Evolutionary conservation across 1,140 invertebrate species (phyloP).

Genomic region (Calosoma granatense): DNA sequence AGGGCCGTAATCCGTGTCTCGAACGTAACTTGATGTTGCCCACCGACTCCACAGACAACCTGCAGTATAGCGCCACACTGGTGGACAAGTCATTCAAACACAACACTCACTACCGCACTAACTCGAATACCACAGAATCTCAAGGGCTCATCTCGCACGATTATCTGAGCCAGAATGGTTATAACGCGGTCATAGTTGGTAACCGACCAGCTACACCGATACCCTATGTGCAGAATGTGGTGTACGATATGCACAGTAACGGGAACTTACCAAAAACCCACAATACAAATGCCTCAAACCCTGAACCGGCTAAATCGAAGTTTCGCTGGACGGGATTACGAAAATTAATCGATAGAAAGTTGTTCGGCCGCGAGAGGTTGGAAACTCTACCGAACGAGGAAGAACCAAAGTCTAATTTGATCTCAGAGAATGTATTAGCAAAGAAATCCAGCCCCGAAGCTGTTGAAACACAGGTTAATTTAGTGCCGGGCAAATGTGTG

Average conservation of each 20-base stretch:
- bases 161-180: conserved; percentile 28
- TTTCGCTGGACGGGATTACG: conserved; percentile 30
- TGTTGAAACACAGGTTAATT: conserved; percentile 44
- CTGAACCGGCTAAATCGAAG: conserved; percentile 21
- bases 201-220: conserved; percentile 38
- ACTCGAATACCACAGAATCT: conserved; percentile 32
- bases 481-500: conserved; percentile 31
- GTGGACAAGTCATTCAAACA: conserved; percentile 62
- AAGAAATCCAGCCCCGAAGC: conserved; percentile 27
- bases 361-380: conserved; percentile 6
- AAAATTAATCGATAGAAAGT: conserved; percentile 27
- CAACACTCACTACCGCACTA: conserved; percentile 31
- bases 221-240: conserved; percentile 66
- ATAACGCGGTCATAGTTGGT: conserved; percentile 27
- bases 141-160: conserved; percentile 42
- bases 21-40: conserved; percentile 68
- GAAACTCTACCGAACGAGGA: conserved; percentile 18
- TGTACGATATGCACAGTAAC: conserved; percentile 35
- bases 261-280: conserved; percentile 39
- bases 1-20: conserved; percentile 81
- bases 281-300: conserved; percentile 30
- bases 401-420: conserved; percentile 35
- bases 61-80: conserved; percentile 37
- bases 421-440: conserved; percentile 31
- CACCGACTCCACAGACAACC: conserved; percentile 47